These are phyloP conservation scores for Drosophila picticornis DNA, from an alignment of 2,888 invertebrate genomes.

Conservation along the genomic window DNA sequence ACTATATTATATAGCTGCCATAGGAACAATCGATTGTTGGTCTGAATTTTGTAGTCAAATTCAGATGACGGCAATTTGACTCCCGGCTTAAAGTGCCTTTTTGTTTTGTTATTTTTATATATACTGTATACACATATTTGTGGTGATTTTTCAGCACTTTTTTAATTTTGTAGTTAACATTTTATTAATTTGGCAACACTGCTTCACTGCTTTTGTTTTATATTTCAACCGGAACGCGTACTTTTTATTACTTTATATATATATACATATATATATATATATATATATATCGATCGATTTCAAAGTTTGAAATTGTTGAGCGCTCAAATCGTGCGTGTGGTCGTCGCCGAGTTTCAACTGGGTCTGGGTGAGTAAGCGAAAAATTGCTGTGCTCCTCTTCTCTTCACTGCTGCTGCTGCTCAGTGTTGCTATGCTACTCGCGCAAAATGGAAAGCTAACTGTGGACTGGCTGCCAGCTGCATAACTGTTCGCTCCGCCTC, in stretches of 20 bases:
- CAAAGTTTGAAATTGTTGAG: slow-evolving; percentile 2
- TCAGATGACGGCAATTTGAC: not conserved
- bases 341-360: slow-evolving; percentile 53
- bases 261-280: not conserved
- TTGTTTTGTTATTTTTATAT: not conserved
- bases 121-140: not conserved
- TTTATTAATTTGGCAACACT: not conserved
- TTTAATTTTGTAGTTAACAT: not conserved
- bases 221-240: not conserved
- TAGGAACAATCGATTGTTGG: not conserved
- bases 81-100: not conserved
- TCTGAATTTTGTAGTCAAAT: not conserved
- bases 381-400: slow-evolving; percentile 21
- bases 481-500: slow-evolving; percentile 21
- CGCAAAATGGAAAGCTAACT: slow-evolving; percentile 18
- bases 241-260: not conserved
- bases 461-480: slow-evolving; percentile 2
- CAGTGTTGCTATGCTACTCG: not conserved
- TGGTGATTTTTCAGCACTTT: not conserved
- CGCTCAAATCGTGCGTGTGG: slow-evolving; percentile 55
- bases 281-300: not conserved
- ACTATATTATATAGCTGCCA: not conserved
- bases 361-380: slow-evolving; percentile 57
- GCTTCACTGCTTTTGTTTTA: not conserved
- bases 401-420: not conserved